Evolutionary conservation across 1,140 invertebrate species (phyloP).

Genomic region (Grapholita molesta): DNA sequence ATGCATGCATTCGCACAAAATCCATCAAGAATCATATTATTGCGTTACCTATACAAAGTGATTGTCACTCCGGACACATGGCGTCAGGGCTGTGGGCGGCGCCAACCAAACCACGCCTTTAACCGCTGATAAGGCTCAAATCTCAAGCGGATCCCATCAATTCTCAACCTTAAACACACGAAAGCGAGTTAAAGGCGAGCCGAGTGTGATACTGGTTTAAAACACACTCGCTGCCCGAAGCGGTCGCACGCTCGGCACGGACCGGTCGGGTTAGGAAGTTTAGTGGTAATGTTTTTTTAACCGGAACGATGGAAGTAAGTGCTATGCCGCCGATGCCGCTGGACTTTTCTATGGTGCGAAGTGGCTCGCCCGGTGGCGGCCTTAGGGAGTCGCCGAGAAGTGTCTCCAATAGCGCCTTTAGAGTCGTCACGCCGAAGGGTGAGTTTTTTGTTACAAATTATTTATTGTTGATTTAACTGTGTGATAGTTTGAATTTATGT

Average conservation of each 20-base stretch:
- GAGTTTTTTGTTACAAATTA: conserved; percentile 25
- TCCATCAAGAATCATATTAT: conserved; percentile 77
- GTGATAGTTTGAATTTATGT: no score
- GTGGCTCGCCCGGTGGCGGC: conserved; percentile 43
- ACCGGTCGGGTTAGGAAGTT: conserved; percentile 37
- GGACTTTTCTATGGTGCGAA: conserved; percentile 77
- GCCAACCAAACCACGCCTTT: conserved; percentile 57
- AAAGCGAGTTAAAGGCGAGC: conserved; percentile 33
- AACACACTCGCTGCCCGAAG: conserved; percentile 58
- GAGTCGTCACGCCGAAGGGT: conserved; percentile 76
- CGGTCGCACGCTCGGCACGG: conserved; percentile 55
- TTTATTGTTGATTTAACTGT: no score
- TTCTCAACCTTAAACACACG: conserved; percentile 59
- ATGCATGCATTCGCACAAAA: conserved; percentile 73
- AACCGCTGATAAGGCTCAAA: conserved; percentile 62
- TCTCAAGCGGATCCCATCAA: conserved; percentile 54
- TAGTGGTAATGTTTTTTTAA: conserved; percentile 25
- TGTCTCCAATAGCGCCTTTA: conserved; percentile 72
- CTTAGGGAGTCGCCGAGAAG: conserved; percentile 65
- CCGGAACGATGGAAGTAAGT: conserved; percentile 74
- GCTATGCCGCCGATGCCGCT: conserved; percentile 76
- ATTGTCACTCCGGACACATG: conserved; percentile 69
- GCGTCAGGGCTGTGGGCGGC: conserved; percentile 56
- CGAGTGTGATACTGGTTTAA: conserved; percentile 61
- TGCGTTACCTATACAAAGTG: conserved; percentile 77